Evolutionary conservation across 2,113 vertebrate species (phyloP).

Genomic region (Nycticebus coucang): DNA sequence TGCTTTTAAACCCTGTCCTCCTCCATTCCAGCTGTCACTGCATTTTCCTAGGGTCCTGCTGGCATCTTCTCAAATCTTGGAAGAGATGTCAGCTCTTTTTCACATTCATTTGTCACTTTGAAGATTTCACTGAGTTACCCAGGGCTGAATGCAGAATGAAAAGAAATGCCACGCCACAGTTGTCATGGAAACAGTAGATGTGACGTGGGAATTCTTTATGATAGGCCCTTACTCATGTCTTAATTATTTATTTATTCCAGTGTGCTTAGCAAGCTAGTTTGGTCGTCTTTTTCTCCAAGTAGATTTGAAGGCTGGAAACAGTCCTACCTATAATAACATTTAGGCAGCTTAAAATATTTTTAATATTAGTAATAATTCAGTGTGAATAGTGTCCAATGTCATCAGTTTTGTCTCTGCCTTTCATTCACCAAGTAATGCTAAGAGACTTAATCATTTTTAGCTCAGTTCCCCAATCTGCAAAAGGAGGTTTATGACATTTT

Average conservation of each 20-base stretch:
- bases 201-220: slow-evolving; percentile 56
- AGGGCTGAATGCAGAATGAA: slow-evolving; percentile 58
- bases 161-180: slow-evolving; percentile 46
- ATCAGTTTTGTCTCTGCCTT: slow-evolving; percentile 49
- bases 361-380: slow-evolving; percentile 23
- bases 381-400: background rate
- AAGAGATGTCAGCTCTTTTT: slow-evolving; percentile 62
- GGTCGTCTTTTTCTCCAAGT: slow-evolving; percentile 60
- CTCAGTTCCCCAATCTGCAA: slow-evolving; percentile 25
- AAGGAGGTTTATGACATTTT: slow-evolving; percentile 41
- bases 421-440: slow-evolving; percentile 1
- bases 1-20: slow-evolving; percentile 35
- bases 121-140: slow-evolving; percentile 64
- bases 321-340: slow-evolving; percentile 24
- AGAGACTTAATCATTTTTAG: slow-evolving; percentile 47
- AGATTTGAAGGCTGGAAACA: slow-evolving; percentile 23
- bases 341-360: slow-evolving; percentile 55
- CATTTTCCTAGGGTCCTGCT: slow-evolving; percentile 37
- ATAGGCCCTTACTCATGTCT: slow-evolving; percentile 45
- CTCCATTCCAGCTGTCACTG: slow-evolving; percentile 39
- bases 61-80: slow-evolving; percentile 16
- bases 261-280: slow-evolving; percentile 37
- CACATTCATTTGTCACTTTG: slow-evolving; percentile 73
- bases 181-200: slow-evolving; percentile 44
- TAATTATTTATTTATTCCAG: slow-evolving; percentile 60